phyloP scores from a whole-genome alignment of 2,888 invertebrate species.

The Furcula furcula region DNA sequence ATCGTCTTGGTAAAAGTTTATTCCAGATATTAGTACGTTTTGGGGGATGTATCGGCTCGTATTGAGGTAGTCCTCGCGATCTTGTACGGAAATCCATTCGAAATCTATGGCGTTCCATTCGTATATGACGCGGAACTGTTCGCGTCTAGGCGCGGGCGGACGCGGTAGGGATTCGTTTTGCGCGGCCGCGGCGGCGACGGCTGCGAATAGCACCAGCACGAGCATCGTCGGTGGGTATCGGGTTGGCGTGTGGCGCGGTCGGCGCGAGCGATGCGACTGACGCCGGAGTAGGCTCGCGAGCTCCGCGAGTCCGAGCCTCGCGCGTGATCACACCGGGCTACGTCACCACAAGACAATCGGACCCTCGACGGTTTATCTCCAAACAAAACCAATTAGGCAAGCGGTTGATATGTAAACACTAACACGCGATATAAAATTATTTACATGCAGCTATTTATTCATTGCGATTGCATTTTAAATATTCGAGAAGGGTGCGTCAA shows the following conservation, averaged over 20 bases:
- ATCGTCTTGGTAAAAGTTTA: conserved; percentile 84
- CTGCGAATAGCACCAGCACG: conserved; percentile 49
- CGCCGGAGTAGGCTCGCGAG: conserved; percentile 40
- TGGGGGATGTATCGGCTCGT: conserved; percentile 83
- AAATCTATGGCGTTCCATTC: conserved; percentile 88
- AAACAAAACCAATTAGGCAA: conserved; percentile 28
- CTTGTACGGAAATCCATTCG: conserved; percentile 83
- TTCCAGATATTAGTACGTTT: conserved; percentile 86
- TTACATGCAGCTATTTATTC: conserved; percentile 3
- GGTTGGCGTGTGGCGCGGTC: conserved; percentile 57
- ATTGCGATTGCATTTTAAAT: conserved; percentile 6
- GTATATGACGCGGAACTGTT: conserved; percentile 85
- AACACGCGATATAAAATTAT: conserved; percentile 29
- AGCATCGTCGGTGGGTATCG: conserved; percentile 50
- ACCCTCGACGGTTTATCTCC: conserved; percentile 35
- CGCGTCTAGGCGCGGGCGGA: conserved; percentile 56
- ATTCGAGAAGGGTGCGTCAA: conserved; percentile 44
- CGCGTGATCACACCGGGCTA: conserved; percentile 50
- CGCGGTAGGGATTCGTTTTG: conserved; percentile 56
- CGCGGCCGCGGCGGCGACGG: conserved; percentile 65
- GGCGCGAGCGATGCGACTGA: conserved; percentile 64
- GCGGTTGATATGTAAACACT: conserved; percentile 24
- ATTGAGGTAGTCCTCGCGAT: conserved; percentile 76
- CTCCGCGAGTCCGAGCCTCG: conserved; percentile 27
- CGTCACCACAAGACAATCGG: conserved; percentile 48